Conservation (phyloP, 2,113 vertebrate species). For the Hydrolagus affinis region DNA sequence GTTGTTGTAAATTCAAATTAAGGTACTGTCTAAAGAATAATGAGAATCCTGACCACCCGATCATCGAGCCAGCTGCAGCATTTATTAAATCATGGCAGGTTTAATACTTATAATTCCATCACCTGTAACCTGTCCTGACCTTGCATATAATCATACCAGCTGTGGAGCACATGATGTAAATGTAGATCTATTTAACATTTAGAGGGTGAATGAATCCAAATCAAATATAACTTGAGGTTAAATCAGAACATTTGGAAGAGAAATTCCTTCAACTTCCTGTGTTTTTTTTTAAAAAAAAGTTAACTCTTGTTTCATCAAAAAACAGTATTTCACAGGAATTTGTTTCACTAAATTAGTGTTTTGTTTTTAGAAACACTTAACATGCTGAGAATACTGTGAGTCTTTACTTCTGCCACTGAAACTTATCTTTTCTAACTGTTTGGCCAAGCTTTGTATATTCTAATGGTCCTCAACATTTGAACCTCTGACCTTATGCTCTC, state of each 20-base stretch:
- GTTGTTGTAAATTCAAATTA: conserved; percentile 39
- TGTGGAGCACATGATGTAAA: background rate
- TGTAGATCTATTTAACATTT: background rate
- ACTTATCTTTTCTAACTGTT: too few species aligned
- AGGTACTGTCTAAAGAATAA: conserved; percentile 36
- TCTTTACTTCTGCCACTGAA: too few species aligned
- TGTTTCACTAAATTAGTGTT: background rate
- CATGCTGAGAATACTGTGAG: too few species aligned
- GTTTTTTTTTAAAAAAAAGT: background rate
- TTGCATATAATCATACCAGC: background rate
- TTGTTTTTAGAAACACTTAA: too few species aligned
- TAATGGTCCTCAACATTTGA: too few species aligned
- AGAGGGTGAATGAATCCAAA: background rate
- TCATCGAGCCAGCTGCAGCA: too few species aligned
- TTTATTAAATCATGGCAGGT: too few species aligned
- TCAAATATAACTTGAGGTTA: background rate
- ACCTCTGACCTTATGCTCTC: too few species aligned
- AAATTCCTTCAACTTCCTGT: too few species aligned
- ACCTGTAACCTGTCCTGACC: background rate
- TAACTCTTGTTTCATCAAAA: background rate
- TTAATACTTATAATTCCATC: too few species aligned
- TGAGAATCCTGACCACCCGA: background rate
- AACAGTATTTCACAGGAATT: background rate
- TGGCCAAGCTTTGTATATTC: too few species aligned
- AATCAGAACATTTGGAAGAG: too few species aligned